Percentiles rank a stretch among this genome's conserved stretches.
These are phyloP conservation scores for Microcebus ravelobensis DNA, from an alignment of 2,113 vertebrate genomes.

Conservation along the genomic window DNA sequence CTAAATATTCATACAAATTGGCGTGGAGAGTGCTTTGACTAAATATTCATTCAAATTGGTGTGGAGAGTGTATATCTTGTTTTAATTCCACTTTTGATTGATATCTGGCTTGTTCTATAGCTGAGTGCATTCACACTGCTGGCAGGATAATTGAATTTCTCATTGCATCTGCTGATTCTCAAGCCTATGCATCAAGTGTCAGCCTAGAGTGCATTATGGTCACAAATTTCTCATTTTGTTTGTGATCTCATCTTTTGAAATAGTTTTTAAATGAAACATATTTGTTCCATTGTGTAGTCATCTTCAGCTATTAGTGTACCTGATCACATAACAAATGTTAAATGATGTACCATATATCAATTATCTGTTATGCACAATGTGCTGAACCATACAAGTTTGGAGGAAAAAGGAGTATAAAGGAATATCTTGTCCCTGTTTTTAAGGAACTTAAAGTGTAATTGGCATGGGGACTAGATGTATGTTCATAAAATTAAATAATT, in stretches of 20 bases:
- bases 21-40: not conserved
- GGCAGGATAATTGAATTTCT: constrained; percentile 8
- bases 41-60: constrained; percentile 40
- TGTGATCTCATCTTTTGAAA: constrained; percentile 53
- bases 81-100: constrained; percentile 60
- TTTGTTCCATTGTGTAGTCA: constrained; percentile 3
- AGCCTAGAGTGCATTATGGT: constrained; percentile 1
- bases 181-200: not conserved
- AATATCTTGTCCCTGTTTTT: constrained; percentile 8
- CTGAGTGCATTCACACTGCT: not conserved
- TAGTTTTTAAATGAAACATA: constrained; percentile 53
- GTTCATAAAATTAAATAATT: constrained; percentile 41
- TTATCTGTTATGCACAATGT: not conserved
- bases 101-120: constrained; percentile 9
- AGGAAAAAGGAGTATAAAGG: not conserved
- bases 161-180: constrained; percentile 27
- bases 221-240: constrained; percentile 49
- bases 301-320: constrained; percentile 11
- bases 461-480: not conserved
- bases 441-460: constrained; percentile 26
- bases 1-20: not conserved
- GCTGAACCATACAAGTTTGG: not conserved
- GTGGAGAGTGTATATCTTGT: constrained; percentile 21
- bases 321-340: not conserved
- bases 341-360: not conserved